Evolutionary conservation across 2,888 invertebrate genomes (phyloP).

Genomic region (Xestia sexstrigata): DNA sequence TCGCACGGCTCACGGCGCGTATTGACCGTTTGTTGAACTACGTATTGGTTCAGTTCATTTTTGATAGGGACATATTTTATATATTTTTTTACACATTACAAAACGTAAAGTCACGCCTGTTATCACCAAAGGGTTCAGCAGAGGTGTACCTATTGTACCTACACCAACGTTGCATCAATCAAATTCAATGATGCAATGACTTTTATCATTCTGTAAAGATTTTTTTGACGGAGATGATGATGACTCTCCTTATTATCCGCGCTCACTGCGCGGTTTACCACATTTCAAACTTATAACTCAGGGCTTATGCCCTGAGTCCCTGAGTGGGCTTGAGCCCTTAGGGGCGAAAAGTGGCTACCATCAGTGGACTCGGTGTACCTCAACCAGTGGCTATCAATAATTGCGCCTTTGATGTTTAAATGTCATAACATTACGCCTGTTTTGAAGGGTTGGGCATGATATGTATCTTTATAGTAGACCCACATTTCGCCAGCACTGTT

Average conservation of each 20-base stretch:
- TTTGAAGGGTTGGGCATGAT: background rate
- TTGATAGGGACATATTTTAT: background rate
- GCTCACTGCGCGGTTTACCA: no score
- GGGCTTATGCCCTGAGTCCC: no score
- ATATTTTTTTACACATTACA: background rate
- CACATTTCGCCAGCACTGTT: background rate
- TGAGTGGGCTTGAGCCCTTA: no score
- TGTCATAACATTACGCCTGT: background rate
- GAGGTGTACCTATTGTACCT: background rate
- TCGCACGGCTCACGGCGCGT: constrained; percentile 18
- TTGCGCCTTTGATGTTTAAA: background rate
- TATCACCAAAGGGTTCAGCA: background rate
- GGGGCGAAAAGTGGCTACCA: no score
- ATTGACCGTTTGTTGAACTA: constrained; percentile 28
- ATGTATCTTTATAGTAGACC: background rate
- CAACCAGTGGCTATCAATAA: background rate
- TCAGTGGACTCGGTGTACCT: no score
- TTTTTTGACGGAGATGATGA: background rate
- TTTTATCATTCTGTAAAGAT: background rate
- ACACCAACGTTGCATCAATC: background rate
- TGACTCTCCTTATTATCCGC: background rate
- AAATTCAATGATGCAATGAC: background rate
- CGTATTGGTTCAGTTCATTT: constrained; percentile 7
- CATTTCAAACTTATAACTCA: no score
- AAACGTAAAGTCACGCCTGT: background rate